Percentiles rank a stretch among this genome's conserved stretches.
These are phyloP conservation scores for Tromatobia lineatoria DNA, from an alignment of 2,888 invertebrate genomes.

Conservation along the genomic window DNA sequence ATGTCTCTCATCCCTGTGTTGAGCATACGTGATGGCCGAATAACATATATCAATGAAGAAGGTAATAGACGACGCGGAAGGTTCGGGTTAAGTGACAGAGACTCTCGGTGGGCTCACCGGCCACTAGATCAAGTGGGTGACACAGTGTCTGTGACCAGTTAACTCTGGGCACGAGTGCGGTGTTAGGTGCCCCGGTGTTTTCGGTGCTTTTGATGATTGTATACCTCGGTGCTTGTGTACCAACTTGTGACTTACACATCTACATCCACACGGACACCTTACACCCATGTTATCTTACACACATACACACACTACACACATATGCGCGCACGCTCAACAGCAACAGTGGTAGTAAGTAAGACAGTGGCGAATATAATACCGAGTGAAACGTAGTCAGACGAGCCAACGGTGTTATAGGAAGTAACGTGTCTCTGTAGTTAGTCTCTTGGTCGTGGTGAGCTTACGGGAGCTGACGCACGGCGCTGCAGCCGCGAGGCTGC, in stretches of 20 bases:
- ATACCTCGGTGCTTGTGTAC: neutral
- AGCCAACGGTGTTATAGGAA: slow-evolving; percentile 3
- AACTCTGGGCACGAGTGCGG: slow-evolving; percentile 46
- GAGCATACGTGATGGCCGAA: neutral
- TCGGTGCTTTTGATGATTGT: slow-evolving; percentile 38
- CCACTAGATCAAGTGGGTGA: slow-evolving; percentile 41
- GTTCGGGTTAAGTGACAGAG: slow-evolving; percentile 19
- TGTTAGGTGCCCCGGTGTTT: slow-evolving; percentile 15
- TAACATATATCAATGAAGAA: neutral
- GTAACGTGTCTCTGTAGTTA: slow-evolving; percentile 34
- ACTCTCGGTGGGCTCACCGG: slow-evolving; percentile 54
- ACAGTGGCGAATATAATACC: slow-evolving; percentile 3
- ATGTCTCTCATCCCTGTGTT: neutral
- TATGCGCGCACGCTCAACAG: slow-evolving; percentile 1
- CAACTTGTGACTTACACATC: slow-evolving; percentile 4
- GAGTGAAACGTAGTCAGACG: slow-evolving; percentile 16
- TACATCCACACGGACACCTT: slow-evolving; percentile 15
- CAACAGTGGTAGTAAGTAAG: neutral
- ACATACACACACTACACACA: slow-evolving; percentile 27
- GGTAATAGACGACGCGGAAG: neutral
- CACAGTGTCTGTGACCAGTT: slow-evolving; percentile 46
- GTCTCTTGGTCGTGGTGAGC: slow-evolving; percentile 37
- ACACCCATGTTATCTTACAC: slow-evolving; percentile 2
- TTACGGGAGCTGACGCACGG: slow-evolving; percentile 61
- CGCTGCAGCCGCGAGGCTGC: slow-evolving; percentile 70